These are phyloP conservation scores for Nymphalis polychloros DNA, from an alignment of 2,888 invertebrate species.

Conservation along the genomic window DNA sequence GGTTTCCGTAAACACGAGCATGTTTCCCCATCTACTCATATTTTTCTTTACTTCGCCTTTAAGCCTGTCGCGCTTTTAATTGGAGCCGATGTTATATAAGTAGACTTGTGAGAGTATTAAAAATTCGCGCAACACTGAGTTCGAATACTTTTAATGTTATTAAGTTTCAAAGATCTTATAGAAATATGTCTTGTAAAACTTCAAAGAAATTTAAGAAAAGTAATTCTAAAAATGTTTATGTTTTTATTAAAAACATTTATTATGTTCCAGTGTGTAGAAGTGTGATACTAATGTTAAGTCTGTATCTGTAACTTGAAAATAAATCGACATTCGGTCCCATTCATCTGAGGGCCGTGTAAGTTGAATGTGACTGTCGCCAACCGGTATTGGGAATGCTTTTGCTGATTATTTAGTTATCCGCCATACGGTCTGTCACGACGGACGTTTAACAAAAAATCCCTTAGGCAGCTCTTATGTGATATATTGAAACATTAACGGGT, in stretches of 20 bases:
- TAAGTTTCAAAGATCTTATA: conserved; percentile 70
- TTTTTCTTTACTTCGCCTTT: conserved; percentile 71
- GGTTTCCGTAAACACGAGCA: conserved; percentile 79
- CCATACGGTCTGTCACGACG: no score
- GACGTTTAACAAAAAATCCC: no score
- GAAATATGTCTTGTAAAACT: conserved; percentile 33
- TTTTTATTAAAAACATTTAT: neutral
- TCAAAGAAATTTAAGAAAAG: conserved; percentile 44
- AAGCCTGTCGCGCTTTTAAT: conserved; percentile 79
- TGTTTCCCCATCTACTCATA: conserved; percentile 74
- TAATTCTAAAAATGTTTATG: neutral
- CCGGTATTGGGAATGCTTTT: no score
- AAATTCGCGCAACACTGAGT: conserved; percentile 73
- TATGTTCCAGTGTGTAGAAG: neutral
- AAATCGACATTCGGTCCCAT: no score
- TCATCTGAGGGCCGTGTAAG: no score
- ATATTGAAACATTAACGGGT: no score
- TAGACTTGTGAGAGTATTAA: conserved; percentile 79
- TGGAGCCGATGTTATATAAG: conserved; percentile 75
- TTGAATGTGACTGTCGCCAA: no score
- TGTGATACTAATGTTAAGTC: neutral
- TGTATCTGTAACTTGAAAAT: no score
- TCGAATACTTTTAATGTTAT: conserved; percentile 71
- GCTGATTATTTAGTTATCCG: no score
- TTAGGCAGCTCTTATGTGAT: no score